phyloP scores from a whole-genome alignment of 2,113 vertebrate species.

The Amphilophus citrinellus region DNA sequence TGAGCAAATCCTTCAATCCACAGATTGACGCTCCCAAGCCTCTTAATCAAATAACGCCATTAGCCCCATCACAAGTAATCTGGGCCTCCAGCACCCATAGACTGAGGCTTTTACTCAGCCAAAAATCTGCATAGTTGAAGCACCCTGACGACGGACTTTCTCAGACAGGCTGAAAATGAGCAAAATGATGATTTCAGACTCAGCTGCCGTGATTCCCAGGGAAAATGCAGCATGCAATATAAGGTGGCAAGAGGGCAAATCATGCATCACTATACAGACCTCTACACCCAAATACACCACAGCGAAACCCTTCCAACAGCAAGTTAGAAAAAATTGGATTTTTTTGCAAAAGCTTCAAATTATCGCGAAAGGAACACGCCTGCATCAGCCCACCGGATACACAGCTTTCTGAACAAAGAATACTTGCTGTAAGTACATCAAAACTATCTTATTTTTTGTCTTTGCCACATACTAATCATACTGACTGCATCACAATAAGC shows the following conservation, averaged over 20 bases:
- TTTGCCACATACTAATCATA: not conserved
- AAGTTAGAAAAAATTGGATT: not conserved
- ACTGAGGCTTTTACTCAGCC: constrained; percentile 13
- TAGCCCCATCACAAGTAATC: constrained; percentile 44
- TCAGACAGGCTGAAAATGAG: not conserved
- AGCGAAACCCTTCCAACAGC: not conserved
- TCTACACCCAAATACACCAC: too few species aligned
- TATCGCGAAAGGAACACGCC: not conserved
- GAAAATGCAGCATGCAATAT: not conserved
- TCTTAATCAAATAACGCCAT: constrained; percentile 72
- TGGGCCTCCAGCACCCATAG: constrained; percentile 10
- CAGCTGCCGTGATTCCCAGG: not conserved
- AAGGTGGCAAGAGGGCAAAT: not conserved
- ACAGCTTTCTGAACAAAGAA: not conserved
- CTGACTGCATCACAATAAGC: not conserved
- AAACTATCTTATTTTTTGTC: not conserved
- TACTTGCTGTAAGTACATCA: not conserved
- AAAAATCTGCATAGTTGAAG: not conserved
- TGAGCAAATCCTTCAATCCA: constrained; percentile 70
- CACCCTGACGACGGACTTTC: not conserved
- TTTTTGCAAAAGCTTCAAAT: not conserved
- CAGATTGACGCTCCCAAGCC: constrained; percentile 39
- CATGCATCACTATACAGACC: not conserved
- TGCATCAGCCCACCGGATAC: not conserved
- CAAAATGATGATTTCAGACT: not conserved